Percentiles rank a stretch among this genome's conserved stretches.
phyloP scores from a whole-genome alignment of 2,888 invertebrate genomes.

The Drosophila testacea region DNA sequence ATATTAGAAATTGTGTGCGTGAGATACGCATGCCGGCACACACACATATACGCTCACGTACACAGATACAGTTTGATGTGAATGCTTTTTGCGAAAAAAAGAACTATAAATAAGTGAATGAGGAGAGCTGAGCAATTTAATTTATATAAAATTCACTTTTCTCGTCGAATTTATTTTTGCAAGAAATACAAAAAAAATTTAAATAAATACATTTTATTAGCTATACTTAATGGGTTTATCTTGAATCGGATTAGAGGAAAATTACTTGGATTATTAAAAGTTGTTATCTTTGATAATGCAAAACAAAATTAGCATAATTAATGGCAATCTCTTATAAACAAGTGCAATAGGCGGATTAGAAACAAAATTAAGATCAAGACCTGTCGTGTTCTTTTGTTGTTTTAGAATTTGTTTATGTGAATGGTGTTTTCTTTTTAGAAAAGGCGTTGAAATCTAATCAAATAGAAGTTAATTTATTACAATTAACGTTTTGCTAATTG shows the following conservation, averaged over 20 bases:
- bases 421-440: constrained; percentile 21
- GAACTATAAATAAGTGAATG: constrained; percentile 60
- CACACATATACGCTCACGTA: constrained; percentile 11
- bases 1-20: constrained; percentile 57
- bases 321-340: background rate
- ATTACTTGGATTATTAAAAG: constrained; percentile 28
- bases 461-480: constrained; percentile 40
- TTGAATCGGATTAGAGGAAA: constrained; percentile 42
- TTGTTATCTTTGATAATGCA: constrained; percentile 3
- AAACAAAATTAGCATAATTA: constrained; percentile 3
- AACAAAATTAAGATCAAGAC: constrained; percentile 7
- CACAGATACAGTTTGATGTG: constrained; percentile 12
- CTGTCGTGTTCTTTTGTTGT: background rate
- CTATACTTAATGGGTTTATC: constrained; percentile 17
- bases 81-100: constrained; percentile 34
- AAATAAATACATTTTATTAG: constrained; percentile 17
- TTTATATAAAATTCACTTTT: constrained; percentile 63
- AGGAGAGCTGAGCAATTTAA: constrained; percentile 32
- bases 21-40: constrained; percentile 47
- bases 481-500: constrained; percentile 67
- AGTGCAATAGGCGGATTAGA: background rate
- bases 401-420: background rate
- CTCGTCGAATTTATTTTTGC: constrained; percentile 2
- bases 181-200: background rate
- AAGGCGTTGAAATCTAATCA: constrained; percentile 42